Base-by-base conservation (phyloP, 2,113 vertebrate species). In the Isurus oxyrinchus region DNA sequence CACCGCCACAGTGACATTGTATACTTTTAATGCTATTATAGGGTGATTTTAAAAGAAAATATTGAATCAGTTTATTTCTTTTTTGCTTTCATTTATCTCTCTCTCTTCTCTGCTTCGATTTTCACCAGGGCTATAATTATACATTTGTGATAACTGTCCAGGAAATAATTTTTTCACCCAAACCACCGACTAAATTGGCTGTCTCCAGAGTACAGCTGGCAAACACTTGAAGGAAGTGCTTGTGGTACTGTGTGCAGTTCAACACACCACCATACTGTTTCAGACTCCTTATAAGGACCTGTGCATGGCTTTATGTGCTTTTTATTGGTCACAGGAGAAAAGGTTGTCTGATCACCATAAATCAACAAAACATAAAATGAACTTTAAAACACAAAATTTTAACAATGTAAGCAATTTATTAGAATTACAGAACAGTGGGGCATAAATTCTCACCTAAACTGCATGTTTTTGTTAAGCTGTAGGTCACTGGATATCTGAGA, bases 11-110 rank as follows among this genome's bases (percentile, higher is more conserved):
- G 66, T 55, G 13, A 72, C 67, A 72, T 72, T 55, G 23, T 95
- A 72, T 67, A 95, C 94, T 72, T 72, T 72, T 69, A 49, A 93
- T 96, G 95, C 96, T 35, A 96, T 97, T 97, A 97, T 96, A 96
- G 96, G 96, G 96, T 97, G 97, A 97, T 97, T 97, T 97, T 97
- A 97, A 53, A 97, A 97, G 96, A 66, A 96, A 96, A 96, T 97
- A 97, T 97, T 94, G 96, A 97, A 97, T 96, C 88, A 97, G 59
- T 95, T 88, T 72, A 61, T 40, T 81, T 88, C 53, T 96, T 31
- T 61, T 25, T 96, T 96, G 97, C 53, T 96, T 63, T 96, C 96
- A 79, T 86, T 96, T 86, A 23, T 81, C 95, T 81, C 49, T 95
- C 55, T 61, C 57, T 59, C 31, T 72, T 57, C 95, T 84, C 69